Percentiles rank a stretch among this genome's conserved stretches.
phyloP scores from a whole-genome alignment of 2,888 invertebrate species.

The Thysanoteuthis rhombus region DNA sequence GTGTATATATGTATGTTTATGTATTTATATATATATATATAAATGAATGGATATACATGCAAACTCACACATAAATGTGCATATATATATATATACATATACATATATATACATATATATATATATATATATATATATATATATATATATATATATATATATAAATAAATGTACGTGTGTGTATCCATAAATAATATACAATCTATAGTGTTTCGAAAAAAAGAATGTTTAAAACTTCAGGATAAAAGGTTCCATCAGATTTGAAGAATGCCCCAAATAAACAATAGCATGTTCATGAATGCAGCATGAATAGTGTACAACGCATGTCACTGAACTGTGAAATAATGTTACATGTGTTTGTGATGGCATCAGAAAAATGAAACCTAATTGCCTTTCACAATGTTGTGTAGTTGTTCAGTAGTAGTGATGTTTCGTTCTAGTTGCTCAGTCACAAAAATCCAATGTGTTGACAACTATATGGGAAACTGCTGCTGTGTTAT shows the following conservation, averaged over 20 bases:
- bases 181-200: not conserved
- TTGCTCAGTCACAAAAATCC: not conserved
- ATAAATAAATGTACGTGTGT: not conserved
- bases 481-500: not conserved
- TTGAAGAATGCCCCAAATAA: not conserved
- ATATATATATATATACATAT: slow-evolving; percentile 20
- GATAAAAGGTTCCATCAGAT: not conserved
- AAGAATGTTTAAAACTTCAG: not conserved
- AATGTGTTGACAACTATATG: not conserved
- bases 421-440: not conserved
- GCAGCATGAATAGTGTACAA: not conserved
- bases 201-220: not conserved
- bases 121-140: not conserved
- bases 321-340: not conserved
- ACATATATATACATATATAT: slow-evolving; percentile 14
- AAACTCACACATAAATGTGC: not conserved
- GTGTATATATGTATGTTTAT: slow-evolving; percentile 13
- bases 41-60: not conserved
- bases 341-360: not conserved
- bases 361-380: not conserved
- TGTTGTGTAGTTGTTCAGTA: slow-evolving; percentile 12
- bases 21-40: slow-evolving; percentile 1
- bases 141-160: not conserved
- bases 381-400: not conserved
- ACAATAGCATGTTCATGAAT: not conserved